A percentile compares a stretch with the other conserved stretches of the same genome.
Evolutionary conservation across 2,113 vertebrate species (phyloP).

Genomic region (Tonatia bakeri): DNA sequence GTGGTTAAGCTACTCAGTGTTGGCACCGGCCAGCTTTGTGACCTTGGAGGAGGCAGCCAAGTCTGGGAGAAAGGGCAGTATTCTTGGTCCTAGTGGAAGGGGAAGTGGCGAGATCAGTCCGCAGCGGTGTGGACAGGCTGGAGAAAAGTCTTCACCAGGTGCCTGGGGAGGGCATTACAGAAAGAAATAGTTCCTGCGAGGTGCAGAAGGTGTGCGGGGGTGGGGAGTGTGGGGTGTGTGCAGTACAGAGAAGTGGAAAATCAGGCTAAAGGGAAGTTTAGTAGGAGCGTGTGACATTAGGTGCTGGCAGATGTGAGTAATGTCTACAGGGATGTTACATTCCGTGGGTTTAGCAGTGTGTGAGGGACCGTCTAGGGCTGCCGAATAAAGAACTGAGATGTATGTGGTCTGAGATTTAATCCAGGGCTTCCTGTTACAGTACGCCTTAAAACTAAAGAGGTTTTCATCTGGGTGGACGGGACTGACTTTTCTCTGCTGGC

Average conservation of each 20-base stretch:
- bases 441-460: conserved; percentile 34
- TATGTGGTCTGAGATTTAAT: conserved; percentile 21
- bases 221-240: neutral
- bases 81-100: neutral
- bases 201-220: neutral
- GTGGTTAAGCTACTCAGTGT: neutral
- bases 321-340: neutral
- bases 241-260: neutral
- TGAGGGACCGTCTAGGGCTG: neutral
- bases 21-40: neutral
- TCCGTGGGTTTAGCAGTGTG: neutral
- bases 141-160: neutral
- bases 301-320: neutral
- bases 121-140: neutral
- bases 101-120: neutral
- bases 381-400: neutral
- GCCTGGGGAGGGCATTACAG: neutral
- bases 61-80: neutral
- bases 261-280: neutral
- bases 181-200: neutral
- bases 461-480: neutral
- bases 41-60: neutral
- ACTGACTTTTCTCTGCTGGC: neutral
- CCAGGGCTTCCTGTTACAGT: conserved; percentile 16
- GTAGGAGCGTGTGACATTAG: neutral